These are phyloP conservation scores for Brachionus koreanus DNA, from an alignment of 1,140 invertebrate species.

Conservation along the genomic window DNA sequence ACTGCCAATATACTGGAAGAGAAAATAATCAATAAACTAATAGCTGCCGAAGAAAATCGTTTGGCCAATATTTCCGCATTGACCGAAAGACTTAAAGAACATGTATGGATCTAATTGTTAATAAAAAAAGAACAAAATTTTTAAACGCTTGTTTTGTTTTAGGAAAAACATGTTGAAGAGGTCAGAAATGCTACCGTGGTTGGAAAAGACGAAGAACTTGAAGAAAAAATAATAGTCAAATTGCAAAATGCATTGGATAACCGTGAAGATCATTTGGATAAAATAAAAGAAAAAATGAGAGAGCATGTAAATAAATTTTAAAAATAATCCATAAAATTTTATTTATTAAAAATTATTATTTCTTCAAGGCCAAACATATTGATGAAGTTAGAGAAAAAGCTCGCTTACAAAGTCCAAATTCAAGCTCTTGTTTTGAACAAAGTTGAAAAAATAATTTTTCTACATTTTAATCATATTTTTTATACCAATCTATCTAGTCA, in stretches of 20 bases:
- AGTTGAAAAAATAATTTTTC: background rate
- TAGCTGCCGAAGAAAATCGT: slow-evolving; percentile 41
- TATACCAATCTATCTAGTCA: slow-evolving; percentile 6
- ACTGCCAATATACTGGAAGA: slow-evolving; percentile 6
- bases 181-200: background rate
- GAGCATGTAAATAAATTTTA: slow-evolving; percentile 31
- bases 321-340: background rate
- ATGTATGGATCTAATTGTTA: background rate
- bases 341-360: background rate
- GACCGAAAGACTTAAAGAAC: slow-evolving; percentile 42
- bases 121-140: no score
- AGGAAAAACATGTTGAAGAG: slow-evolving; percentile 42
- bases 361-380: background rate
- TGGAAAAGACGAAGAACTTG: slow-evolving; percentile 21
- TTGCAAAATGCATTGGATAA: slow-evolving; percentile 1
- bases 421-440: slow-evolving; percentile 26
- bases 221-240: slow-evolving; percentile 32
- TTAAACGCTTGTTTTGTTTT: background rate
- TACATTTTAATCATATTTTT: background rate
- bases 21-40: slow-evolving; percentile 36
- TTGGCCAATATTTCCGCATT: background rate
- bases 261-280: slow-evolving; percentile 27
- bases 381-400: slow-evolving; percentile 39
- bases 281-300: slow-evolving; percentile 41
- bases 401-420: slow-evolving; percentile 12